Percentiles rank a stretch among this genome's conserved stretches.
These are phyloP conservation scores for Vulpes ferrilata DNA, from an alignment of 2,113 vertebrate genomes.

Conservation along the genomic window DNA sequence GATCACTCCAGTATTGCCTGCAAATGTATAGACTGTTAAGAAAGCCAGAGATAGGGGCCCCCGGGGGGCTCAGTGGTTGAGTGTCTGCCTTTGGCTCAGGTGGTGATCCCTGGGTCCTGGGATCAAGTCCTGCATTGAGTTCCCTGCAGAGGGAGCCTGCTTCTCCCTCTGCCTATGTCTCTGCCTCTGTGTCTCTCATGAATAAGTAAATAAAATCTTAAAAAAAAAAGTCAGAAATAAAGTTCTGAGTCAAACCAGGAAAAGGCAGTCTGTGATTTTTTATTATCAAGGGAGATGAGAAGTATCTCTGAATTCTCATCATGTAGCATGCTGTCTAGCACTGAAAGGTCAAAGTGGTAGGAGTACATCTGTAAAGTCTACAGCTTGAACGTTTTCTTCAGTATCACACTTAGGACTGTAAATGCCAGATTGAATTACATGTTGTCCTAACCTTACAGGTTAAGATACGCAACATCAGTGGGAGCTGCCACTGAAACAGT, in stretches of 20 bases:
- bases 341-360: not conserved
- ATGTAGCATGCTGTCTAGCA: not conserved
- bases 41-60: not conserved
- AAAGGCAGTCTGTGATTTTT: not conserved
- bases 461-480: not conserved
- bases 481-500: not conserved
- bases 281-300: not conserved
- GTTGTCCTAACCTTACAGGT: not conserved
- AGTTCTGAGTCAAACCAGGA: not conserved
- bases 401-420: not conserved
- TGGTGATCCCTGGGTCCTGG: too few species aligned
- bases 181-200: too few species aligned
- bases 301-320: not conserved
- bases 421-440: not conserved
- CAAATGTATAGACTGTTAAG: not conserved
- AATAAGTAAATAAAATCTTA: not conserved
- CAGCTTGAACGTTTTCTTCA: not conserved
- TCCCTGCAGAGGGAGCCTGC: too few species aligned
- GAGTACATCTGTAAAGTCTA: not conserved
- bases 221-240: not conserved
- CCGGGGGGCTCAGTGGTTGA: too few species aligned
- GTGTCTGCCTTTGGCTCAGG: too few species aligned
- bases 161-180: too few species aligned
- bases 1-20: not conserved
- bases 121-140: too few species aligned